Percentiles rank a stretch among this genome's conserved stretches.
phyloP scores from a whole-genome alignment of 1,140 invertebrate species.

The Papilio dardanus region DNA sequence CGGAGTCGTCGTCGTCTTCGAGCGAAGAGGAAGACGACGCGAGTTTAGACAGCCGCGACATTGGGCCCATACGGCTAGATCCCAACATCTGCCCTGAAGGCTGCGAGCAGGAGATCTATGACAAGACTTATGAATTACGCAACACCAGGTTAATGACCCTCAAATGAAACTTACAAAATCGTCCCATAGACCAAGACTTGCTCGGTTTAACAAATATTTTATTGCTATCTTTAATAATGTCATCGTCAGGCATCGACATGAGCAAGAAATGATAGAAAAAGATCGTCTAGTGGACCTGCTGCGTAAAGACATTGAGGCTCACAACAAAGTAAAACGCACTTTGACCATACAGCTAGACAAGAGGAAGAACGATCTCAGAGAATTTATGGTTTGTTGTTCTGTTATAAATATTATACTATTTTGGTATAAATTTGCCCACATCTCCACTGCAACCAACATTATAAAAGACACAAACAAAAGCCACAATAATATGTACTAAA shows the following conservation, averaged over 20 bases:
- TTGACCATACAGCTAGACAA: slow-evolving; percentile 66
- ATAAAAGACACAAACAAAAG: too few species aligned
- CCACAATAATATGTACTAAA: too few species aligned
- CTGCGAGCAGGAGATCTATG: slow-evolving; percentile 87
- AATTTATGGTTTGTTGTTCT: slow-evolving; percentile 66
- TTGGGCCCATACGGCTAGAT: slow-evolving; percentile 86
- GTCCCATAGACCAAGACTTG: not conserved
- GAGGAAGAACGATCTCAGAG: slow-evolving; percentile 68
- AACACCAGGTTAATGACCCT: slow-evolving; percentile 76
- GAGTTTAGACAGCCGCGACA: slow-evolving; percentile 84
- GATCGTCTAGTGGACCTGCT: slow-evolving; percentile 66
- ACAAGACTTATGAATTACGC: slow-evolving; percentile 85
- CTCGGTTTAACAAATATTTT: too few species aligned
- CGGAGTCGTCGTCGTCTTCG: slow-evolving; percentile 80
- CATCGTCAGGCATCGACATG: slow-evolving; percentile 64
- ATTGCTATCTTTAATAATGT: too few species aligned
- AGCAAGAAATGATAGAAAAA: slow-evolving; percentile 73
- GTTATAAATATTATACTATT: not conserved
- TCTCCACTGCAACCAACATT: too few species aligned
- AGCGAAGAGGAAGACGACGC: slow-evolving; percentile 84
- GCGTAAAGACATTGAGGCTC: slow-evolving; percentile 71
- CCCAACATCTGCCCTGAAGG: slow-evolving; percentile 89
- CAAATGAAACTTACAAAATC: slow-evolving; percentile 25
- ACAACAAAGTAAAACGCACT: slow-evolving; percentile 70
- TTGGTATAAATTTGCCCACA: too few species aligned